Conservation (phyloP, 1,140 invertebrate genomes). For the Drosophila dunni region DNA sequence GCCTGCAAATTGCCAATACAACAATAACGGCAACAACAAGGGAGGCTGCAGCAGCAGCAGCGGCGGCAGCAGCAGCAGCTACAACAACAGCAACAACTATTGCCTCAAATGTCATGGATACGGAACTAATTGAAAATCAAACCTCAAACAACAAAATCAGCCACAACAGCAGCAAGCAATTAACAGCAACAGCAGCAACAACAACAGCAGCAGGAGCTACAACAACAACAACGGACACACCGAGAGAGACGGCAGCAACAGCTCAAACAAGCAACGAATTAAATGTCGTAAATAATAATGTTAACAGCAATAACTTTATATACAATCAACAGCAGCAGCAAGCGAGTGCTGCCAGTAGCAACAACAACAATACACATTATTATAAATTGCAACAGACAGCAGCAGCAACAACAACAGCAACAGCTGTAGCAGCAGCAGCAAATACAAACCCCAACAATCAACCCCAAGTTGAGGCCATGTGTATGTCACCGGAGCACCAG, state of each 20-base stretch:
- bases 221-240: conserved; percentile 45
- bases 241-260: conserved; percentile 35
- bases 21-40: conserved; percentile 79
- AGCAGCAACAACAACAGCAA: conserved; percentile 49
- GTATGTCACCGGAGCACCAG: conserved; percentile 82
- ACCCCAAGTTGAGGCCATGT: conserved; percentile 80
- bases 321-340: conserved; percentile 83
- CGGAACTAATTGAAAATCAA: conserved; percentile 78
- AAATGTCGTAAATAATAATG: conserved; percentile 82
- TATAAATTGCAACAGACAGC: conserved; percentile 75
- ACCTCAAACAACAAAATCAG: conserved; percentile 66
- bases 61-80: conserved; percentile 35
- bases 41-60: conserved; percentile 50
- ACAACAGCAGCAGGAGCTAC: conserved; percentile 51
- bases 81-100: conserved; percentile 22
- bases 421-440: conserved; percentile 83
- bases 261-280: conserved; percentile 75
- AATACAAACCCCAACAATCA: conserved; percentile 37
- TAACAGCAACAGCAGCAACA: conserved; percentile 38
- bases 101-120: conserved; percentile 67
- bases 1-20: conserved; percentile 82
- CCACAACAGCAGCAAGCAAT: conserved; percentile 57
- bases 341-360: conserved; percentile 59
- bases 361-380: conserved; percentile 69
- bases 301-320: conserved; percentile 69